phyloP scores from a whole-genome alignment of 2,888 invertebrate species.

The Trissolcus japonicus region DNA sequence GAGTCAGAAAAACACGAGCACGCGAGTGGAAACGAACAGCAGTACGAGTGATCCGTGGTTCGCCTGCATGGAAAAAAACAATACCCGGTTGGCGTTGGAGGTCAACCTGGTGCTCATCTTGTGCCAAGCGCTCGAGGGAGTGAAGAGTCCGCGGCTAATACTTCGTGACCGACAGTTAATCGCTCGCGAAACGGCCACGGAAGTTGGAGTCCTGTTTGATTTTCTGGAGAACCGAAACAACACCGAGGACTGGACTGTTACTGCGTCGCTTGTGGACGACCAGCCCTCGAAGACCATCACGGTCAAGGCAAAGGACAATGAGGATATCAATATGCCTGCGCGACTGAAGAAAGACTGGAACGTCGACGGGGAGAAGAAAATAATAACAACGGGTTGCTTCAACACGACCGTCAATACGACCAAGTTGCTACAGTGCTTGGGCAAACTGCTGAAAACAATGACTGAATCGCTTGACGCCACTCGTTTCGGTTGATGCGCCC shows the following conservation, averaged over 20 bases:
- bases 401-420: constrained; percentile 60
- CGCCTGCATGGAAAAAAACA: constrained; percentile 73
- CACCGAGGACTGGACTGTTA: constrained; percentile 61
- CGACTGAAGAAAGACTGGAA: constrained; percentile 64
- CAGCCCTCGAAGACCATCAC: constrained; percentile 61
- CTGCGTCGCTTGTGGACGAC: constrained; percentile 63
- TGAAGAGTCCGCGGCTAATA: constrained; percentile 71
- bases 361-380: constrained; percentile 61
- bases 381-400: constrained; percentile 69
- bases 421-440: constrained; percentile 70
- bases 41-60: constrained; percentile 72
- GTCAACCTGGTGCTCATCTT: constrained; percentile 72
- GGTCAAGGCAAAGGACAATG: constrained; percentile 62
- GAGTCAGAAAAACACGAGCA: constrained; percentile 33
- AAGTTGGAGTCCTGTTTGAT: constrained; percentile 73
- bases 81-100: constrained; percentile 72
- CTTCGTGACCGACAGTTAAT: constrained; percentile 72
- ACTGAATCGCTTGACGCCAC: constrained; percentile 72
- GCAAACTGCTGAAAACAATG: constrained; percentile 71
- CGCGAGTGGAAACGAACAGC: constrained; percentile 39
- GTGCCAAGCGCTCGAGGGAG: constrained; percentile 72
- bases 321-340: constrained; percentile 62
- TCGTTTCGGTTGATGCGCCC: constrained; percentile 62
- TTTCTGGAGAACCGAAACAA: constrained; percentile 68
- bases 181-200: constrained; percentile 73